Evolutionary conservation across 2,797 vertebrate species (phyloP).

Genomic region (Clarias pachynema): DNA sequence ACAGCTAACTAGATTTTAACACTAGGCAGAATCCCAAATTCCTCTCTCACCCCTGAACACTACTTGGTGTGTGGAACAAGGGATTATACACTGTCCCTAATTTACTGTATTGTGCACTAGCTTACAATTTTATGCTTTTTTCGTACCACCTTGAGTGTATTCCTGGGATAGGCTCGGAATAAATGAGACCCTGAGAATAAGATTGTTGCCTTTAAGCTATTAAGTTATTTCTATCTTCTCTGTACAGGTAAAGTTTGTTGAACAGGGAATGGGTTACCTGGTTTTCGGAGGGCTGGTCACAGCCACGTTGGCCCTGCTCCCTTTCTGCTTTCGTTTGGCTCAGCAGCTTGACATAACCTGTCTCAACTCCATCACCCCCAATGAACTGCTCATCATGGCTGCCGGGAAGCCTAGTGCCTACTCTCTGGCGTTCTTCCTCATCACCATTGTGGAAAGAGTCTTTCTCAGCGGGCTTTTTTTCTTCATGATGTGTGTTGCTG

Average conservation of each 20-base stretch:
- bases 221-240: not conserved
- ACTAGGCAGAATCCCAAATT: no score
- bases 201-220: not conserved
- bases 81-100: no score
- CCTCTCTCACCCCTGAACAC: no score
- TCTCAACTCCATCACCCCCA: conserved; percentile 73
- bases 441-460: conserved; percentile 87
- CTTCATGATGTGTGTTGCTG: conserved; percentile 99
- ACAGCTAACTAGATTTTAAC: no score
- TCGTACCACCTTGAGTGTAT: not conserved
- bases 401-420: conserved; percentile 72
- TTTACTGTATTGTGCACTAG: no score
- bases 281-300: conserved; percentile 87
- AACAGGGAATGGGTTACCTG: conserved; percentile 92
- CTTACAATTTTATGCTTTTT: no score
- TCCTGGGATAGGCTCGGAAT: not conserved
- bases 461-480: conserved; percentile 95
- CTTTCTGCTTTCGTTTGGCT: conserved; percentile 85
- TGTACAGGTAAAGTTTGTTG: conserved; percentile 87
- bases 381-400: conserved; percentile 78
- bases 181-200: not conserved
- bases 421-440: conserved; percentile 75
- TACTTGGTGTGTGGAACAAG: no score
- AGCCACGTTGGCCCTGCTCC: conserved; percentile 81
- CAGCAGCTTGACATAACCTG: conserved; percentile 78